Evolutionary conservation across 1,140 invertebrate species (phyloP), one percentile per base, ranked within the genome.

Genomic region (Subanguina moxae): DNA sequence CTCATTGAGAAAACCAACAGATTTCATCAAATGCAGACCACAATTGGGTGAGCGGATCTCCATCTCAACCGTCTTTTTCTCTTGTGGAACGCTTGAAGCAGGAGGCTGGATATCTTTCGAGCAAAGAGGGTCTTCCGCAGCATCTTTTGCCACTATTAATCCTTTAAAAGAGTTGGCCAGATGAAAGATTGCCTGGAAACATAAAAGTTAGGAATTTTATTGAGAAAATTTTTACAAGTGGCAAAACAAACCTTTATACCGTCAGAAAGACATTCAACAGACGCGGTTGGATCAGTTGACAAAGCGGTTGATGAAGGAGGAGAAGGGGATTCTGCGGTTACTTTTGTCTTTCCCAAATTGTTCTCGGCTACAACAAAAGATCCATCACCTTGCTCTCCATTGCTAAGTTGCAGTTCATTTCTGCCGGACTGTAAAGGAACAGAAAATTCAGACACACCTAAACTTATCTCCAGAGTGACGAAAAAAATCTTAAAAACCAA

Each of bases 61-160:
- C 27, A 72, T 32, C n/a, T 19, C 21, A 17, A 72, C 57, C 23
- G 68, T 57, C 21, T 42, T 42, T 7, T 70, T 25, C 5, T 21
- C 48, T 21, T 52, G n/a, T 52, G 1, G n/a, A 25, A 15, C 3
- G 23, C 8, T 21, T 3, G 15, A 62, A 67, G 43, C 21, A 17
- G 57, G 1, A 19, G 42, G 21, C 19, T n/a, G 62, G 25, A 66
- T n/a, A n/a, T 46, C 42, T 7, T 48, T 42, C 19, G 27, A 52
- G 38, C 74, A 76, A 17, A 58, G 57, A 21, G 43, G 32, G 13
- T 65, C 70, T 21, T 74, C 72, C n/a, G 38, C 43, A 48, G 56
- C 75, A 46, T 69, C 74, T 52, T 76, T 78, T 3, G 74, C 74
- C 27, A 65, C 64, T 45, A 76, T 38, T 45, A 58, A 21, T 3